These are phyloP conservation scores for Sebastolobus altivelis DNA, from an alignment of 2,797 vertebrate genomes.

Conservation along the genomic window DNA sequence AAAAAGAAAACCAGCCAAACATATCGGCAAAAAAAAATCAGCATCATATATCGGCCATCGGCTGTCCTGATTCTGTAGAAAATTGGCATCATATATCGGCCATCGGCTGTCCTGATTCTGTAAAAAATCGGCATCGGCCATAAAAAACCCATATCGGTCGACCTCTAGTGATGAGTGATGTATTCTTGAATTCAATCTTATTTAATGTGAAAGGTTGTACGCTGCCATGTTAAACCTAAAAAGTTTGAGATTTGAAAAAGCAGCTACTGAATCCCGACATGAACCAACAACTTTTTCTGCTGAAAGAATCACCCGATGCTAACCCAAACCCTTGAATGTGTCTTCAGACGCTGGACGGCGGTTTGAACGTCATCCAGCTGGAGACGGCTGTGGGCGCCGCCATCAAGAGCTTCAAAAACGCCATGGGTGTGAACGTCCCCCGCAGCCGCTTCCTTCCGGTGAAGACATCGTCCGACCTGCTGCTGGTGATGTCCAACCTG, in stretches of 20 bases:
- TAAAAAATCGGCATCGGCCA: too few relatives aligned
- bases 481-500: slow-evolving; percentile 98
- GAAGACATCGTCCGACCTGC: slow-evolving; percentile 96
- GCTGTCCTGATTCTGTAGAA: too few relatives aligned
- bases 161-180: too few relatives aligned
- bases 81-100: too few relatives aligned
- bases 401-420: slow-evolving; percentile 97
- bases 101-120: too few relatives aligned
- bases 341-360: slow-evolving; percentile 93
- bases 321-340: background rate
- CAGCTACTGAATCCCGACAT: background rate
- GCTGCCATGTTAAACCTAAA: background rate
- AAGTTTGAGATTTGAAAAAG: too few relatives aligned
- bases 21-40: too few relatives aligned
- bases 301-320: too few relatives aligned
- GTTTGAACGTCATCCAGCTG: slow-evolving; percentile 95
- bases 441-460: slow-evolving; percentile 97
- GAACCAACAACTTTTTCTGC: background rate
- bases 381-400: slow-evolving; percentile 98
- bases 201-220: background rate
- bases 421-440: slow-evolving; percentile 95
- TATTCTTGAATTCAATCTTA: too few relatives aligned
- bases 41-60: too few relatives aligned
- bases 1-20: too few relatives aligned
- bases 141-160: too few relatives aligned